Percentiles rank a stretch among this genome's conserved stretches.
These are phyloP conservation scores for Sitophilus oryzae DNA, from an alignment of 1,140 invertebrate species.

Conservation along the genomic window DNA sequence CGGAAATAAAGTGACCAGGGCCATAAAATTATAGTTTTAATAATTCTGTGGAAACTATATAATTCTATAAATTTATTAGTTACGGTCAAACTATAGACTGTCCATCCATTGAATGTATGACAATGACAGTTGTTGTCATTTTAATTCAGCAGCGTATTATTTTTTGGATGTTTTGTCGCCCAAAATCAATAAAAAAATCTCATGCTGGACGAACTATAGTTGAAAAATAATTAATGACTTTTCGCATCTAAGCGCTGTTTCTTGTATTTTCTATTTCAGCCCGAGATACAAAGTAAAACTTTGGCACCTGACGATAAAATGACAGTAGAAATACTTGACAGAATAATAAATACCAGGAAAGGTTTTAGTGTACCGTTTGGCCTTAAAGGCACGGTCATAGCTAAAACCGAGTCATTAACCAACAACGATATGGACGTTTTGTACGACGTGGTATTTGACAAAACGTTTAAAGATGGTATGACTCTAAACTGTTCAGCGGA, in stretches of 20 bases:
- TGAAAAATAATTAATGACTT: background rate
- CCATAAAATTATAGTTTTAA: too few species aligned
- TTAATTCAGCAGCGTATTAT: too few species aligned
- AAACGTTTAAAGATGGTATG: conserved; percentile 64
- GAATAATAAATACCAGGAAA: conserved; percentile 71
- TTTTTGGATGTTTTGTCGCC: too few species aligned
- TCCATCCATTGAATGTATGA: too few species aligned
- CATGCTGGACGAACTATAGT: background rate
- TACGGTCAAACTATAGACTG: too few species aligned
- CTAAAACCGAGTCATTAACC: conserved; percentile 52
- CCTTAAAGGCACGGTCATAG: conserved; percentile 74
- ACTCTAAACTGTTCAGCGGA: conserved; percentile 48
- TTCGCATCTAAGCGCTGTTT: background rate
- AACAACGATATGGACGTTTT: conserved; percentile 47
- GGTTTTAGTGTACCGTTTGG: conserved; percentile 75
- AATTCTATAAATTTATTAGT: too few species aligned
- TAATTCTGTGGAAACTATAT: too few species aligned
- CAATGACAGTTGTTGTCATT: too few species aligned
- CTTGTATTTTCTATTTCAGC: conserved; percentile 39
- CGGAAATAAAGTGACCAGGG: too few species aligned
- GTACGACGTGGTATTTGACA: conserved; percentile 74
- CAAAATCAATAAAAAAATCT: too few species aligned
- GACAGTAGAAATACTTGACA: conserved; percentile 68
- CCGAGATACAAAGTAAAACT: conserved; percentile 49
- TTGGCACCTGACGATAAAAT: conserved; percentile 59